Conservation (phyloP, 2,888 invertebrate genomes). For the Muscina levida region DNA sequence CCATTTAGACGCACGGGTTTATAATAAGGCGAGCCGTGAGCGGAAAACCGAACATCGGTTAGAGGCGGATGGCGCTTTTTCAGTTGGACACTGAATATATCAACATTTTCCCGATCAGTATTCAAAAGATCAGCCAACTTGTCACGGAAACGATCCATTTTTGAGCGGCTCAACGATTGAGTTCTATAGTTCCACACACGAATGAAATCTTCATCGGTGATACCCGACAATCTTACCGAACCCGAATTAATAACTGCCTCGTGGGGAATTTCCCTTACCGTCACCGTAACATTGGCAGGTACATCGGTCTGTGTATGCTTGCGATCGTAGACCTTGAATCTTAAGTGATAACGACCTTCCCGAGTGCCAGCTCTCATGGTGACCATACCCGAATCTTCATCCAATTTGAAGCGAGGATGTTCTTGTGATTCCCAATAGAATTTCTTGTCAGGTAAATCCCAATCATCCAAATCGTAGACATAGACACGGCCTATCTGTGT, state of each 20-base stretch:
- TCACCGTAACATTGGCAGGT: slow-evolving; percentile 97
- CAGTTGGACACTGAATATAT: slow-evolving; percentile 97
- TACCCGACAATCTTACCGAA: slow-evolving; percentile 94
- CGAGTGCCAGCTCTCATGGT: slow-evolving; percentile 96
- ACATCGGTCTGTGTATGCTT: slow-evolving; percentile 97
- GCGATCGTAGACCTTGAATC: slow-evolving; percentile 94
- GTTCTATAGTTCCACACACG: slow-evolving; percentile 96
- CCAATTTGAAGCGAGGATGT: slow-evolving; percentile 92
- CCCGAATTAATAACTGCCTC: slow-evolving; percentile 98
- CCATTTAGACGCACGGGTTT: slow-evolving; percentile 97
- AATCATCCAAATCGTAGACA: slow-evolving; percentile 98
- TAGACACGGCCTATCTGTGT: slow-evolving; percentile 97
- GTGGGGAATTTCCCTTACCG: slow-evolving; percentile 95
- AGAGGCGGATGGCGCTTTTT: slow-evolving; percentile 92
- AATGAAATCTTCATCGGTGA: slow-evolving; percentile 97
- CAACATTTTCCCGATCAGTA: slow-evolving; percentile 93
- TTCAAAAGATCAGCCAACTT: slow-evolving; percentile 92
- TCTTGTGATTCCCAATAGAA: slow-evolving; percentile 96
- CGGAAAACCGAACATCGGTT: slow-evolving; percentile 95
- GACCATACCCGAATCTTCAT: slow-evolving; percentile 96
- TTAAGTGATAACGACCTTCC: slow-evolving; percentile 90
- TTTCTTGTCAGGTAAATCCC: slow-evolving; percentile 98
- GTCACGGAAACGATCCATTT: slow-evolving; percentile 92
- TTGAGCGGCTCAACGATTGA: slow-evolving; percentile 91
- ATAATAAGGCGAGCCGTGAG: slow-evolving; percentile 97